Evolutionary conservation across 2,797 vertebrate genomes (phyloP).

Genomic region (Sebastes nivosus): DNA sequence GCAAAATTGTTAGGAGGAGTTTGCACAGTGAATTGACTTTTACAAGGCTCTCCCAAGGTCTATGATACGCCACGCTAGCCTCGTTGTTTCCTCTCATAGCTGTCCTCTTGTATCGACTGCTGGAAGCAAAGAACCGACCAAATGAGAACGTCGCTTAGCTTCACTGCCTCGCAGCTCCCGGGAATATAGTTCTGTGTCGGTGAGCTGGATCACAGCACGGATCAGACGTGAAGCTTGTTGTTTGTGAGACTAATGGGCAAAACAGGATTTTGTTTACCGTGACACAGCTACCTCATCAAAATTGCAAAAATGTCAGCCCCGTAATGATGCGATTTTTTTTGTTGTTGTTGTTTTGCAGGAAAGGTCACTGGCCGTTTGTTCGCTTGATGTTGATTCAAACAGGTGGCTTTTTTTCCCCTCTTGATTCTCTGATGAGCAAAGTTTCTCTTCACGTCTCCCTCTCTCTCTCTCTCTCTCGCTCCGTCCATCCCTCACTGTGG

Average conservation of each 20-base stretch:
- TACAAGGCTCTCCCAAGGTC: slow-evolving; percentile 71
- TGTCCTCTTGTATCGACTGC: slow-evolving; percentile 57
- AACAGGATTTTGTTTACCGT: slow-evolving; percentile 52
- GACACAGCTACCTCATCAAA: slow-evolving; percentile 57
- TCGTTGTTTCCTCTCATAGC: slow-evolving; percentile 49
- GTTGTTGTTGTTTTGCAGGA: not conserved
- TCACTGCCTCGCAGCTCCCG: slow-evolving; percentile 67
- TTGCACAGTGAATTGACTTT: slow-evolving; percentile 73
- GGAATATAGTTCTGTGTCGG: slow-evolving; percentile 79
- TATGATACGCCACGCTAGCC: slow-evolving; percentile 51
- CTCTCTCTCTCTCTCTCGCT: not conserved
- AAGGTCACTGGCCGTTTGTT: slow-evolving; percentile 40
- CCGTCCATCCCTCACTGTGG: not conserved
- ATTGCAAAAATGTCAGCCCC: slow-evolving; percentile 26
- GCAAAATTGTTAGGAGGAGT: slow-evolving; percentile 43
- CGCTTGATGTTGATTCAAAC: slow-evolving; percentile 23
- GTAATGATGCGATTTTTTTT: slow-evolving; percentile 10
- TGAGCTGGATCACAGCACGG: slow-evolving; percentile 73
- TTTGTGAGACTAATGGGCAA: slow-evolving; percentile 64
- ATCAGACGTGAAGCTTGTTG: slow-evolving; percentile 60
- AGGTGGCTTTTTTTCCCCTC: not conserved
- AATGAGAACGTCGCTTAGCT: slow-evolving; percentile 78
- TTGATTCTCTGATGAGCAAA: not conserved
- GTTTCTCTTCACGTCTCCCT: not conserved
- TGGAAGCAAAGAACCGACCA: slow-evolving; percentile 45